These are phyloP conservation scores for Cardiocondyla obscurior DNA, from an alignment of 1,140 invertebrate species.

Conservation along the genomic window DNA sequence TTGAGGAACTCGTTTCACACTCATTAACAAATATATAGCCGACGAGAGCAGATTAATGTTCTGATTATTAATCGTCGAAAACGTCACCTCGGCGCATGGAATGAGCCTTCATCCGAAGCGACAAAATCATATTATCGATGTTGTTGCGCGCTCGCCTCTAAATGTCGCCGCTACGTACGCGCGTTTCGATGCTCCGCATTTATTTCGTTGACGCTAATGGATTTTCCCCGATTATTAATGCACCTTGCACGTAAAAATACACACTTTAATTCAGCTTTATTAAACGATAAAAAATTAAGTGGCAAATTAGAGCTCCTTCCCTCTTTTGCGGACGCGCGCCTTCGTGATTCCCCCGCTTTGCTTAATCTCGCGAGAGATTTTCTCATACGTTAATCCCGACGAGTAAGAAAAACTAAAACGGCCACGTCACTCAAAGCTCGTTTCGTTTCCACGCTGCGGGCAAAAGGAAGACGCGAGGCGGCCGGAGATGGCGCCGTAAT, in stretches of 20 bases:
- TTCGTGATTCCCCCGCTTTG: neutral
- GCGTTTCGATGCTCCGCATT: neutral
- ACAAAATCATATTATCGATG: slow-evolving; percentile 34
- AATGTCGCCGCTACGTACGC: neutral
- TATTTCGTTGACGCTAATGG: slow-evolving; percentile 1
- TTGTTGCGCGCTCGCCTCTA: neutral
- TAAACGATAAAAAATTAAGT: neutral
- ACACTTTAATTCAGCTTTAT: neutral
- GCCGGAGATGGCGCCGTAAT: slow-evolving; percentile 22
- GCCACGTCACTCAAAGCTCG: slow-evolving; percentile 26
- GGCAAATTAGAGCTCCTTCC: neutral
- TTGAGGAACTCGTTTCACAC: slow-evolving; percentile 60
- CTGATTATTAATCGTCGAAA: slow-evolving; percentile 62
- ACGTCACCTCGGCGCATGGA: slow-evolving; percentile 4
- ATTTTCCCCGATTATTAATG: neutral
- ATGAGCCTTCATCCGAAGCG: slow-evolving; percentile 13
- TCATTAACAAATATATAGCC: slow-evolving; percentile 65
- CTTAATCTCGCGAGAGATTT: slow-evolving; percentile 20
- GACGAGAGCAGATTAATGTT: slow-evolving; percentile 34
- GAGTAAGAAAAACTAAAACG: neutral
- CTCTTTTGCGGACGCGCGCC: neutral
- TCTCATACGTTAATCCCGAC: slow-evolving; percentile 26
- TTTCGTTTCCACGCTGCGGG: slow-evolving; percentile 44
- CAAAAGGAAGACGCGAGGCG: neutral
- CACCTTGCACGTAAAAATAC: neutral